Percentiles rank a stretch among this genome's conserved stretches.
These are phyloP conservation scores for Trinorchestia longiramus DNA, from an alignment of 1,140 invertebrate genomes.

Conservation along the genomic window DNA sequence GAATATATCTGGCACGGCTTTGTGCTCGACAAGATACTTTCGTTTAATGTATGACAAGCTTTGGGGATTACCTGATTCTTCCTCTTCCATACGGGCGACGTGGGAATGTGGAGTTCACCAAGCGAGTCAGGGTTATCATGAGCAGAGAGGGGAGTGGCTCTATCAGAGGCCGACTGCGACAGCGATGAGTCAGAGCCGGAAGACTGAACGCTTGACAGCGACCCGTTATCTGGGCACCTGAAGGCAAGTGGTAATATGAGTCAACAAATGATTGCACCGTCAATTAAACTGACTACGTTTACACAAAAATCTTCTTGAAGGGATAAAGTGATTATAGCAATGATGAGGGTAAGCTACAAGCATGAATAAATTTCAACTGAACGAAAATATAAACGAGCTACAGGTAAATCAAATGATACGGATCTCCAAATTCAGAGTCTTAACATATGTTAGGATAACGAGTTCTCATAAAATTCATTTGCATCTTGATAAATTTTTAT, in stretches of 20 bases:
- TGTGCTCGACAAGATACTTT: not conserved
- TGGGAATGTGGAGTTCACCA: conserved; percentile 67
- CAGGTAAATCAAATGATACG: not conserved
- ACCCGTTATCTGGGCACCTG: conserved; percentile 74
- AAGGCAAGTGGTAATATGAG: not conserved
- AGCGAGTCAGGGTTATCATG: conserved; percentile 61
- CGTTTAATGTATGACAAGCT: not conserved
- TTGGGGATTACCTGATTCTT: conserved; percentile 72
- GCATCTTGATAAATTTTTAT: not conserved
- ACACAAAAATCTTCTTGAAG: not conserved
- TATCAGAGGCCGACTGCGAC: conserved; percentile 67
- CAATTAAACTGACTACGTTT: not conserved
- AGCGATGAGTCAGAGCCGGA: conserved; percentile 78
- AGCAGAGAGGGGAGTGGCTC: conserved; percentile 64
- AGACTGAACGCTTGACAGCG: conserved; percentile 81
- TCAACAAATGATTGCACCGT: not conserved
- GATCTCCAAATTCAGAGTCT: not conserved
- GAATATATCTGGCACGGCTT: not conserved
- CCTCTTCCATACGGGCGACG: conserved; percentile 78
- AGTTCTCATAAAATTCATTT: not conserved
- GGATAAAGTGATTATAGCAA: not conserved
- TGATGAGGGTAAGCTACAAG: not conserved
- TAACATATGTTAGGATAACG: not conserved
- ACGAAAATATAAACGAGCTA: not conserved
- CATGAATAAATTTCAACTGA: not conserved